A percentile compares a stretch with the other conserved stretches of the same genome.
Conservation (phyloP, 2,797 vertebrate genomes). For the Sebastiscus albofasciatus region DNA sequence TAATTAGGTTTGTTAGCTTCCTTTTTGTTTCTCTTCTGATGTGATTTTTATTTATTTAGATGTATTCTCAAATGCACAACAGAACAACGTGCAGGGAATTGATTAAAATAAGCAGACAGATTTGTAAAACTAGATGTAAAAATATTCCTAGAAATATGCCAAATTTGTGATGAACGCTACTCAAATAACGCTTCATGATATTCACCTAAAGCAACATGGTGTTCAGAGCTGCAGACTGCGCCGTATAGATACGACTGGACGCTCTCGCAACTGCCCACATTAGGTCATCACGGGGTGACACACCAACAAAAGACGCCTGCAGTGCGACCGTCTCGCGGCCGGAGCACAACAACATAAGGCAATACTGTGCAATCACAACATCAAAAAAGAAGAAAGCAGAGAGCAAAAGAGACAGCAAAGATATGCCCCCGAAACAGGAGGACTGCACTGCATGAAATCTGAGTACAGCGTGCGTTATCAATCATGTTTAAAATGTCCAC, state of each 20-base stretch:
- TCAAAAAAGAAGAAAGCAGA: neutral
- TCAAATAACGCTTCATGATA: neutral
- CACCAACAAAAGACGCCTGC: constrained; percentile 44
- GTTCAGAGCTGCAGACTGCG: neutral
- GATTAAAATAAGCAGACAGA: fast-evolving
- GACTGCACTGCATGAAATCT: neutral
- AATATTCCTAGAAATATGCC: too few relatives aligned
- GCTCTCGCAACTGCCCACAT: constrained; percentile 24
- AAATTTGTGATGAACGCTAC: neutral
- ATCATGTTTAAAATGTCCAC: constrained; percentile 7
- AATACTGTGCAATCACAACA: constrained; percentile 31
- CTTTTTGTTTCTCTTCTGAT: neutral
- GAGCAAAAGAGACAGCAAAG: neutral
- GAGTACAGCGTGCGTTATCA: neutral
- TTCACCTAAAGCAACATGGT: neutral
- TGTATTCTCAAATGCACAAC: neutral
- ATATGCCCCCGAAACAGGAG: neutral
- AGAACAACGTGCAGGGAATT: neutral
- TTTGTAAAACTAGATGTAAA: neutral
- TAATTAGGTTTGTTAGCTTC: neutral
- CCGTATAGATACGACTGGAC: neutral
- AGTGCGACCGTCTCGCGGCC: constrained; percentile 4
- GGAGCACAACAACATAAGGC: constrained; percentile 27
- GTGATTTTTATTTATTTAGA: neutral
- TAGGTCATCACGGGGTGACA: constrained; percentile 42